Evolutionary conservation across 1,140 invertebrate species (phyloP).

Genomic region (Bombus vancouverensis): DNA sequence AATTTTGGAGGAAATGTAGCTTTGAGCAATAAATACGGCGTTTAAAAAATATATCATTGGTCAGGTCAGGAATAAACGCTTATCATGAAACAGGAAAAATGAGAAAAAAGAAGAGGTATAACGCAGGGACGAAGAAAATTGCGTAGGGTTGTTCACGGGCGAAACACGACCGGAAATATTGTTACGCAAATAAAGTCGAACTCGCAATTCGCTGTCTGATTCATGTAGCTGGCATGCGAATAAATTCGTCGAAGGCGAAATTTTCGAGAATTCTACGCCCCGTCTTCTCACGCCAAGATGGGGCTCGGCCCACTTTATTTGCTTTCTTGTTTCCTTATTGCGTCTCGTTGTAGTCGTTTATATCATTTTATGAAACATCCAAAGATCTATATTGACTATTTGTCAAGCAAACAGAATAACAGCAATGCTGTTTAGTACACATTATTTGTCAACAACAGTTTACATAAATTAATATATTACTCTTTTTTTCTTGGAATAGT

Average conservation of each 20-base stretch:
- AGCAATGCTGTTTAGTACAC: background rate
- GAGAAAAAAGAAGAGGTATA: background rate
- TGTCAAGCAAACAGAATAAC: background rate
- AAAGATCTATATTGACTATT: background rate
- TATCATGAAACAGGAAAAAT: background rate
- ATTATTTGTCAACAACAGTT: background rate
- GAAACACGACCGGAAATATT: conserved; percentile 39
- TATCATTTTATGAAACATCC: background rate
- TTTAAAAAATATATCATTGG: no score
- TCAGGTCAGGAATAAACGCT: background rate
- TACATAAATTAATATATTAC: background rate
- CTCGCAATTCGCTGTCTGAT: conserved; percentile 40
- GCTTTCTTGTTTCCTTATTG: conserved; percentile 32
- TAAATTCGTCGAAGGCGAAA: conserved; percentile 29
- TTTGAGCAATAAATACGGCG: no score
- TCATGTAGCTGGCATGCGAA: conserved; percentile 60
- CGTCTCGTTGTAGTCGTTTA: background rate
- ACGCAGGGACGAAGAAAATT: background rate
- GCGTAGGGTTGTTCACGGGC: conserved; percentile 14
- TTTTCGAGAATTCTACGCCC: conserved; percentile 45
- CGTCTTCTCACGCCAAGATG: conserved; percentile 44
- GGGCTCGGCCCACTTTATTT: conserved; percentile 27
- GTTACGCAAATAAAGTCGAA: conserved; percentile 55
- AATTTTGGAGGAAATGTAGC: no score
- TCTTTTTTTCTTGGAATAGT: background rate